Conservation (phyloP, 2,113 vertebrate genomes). For the Caranx melampygus region DNA sequence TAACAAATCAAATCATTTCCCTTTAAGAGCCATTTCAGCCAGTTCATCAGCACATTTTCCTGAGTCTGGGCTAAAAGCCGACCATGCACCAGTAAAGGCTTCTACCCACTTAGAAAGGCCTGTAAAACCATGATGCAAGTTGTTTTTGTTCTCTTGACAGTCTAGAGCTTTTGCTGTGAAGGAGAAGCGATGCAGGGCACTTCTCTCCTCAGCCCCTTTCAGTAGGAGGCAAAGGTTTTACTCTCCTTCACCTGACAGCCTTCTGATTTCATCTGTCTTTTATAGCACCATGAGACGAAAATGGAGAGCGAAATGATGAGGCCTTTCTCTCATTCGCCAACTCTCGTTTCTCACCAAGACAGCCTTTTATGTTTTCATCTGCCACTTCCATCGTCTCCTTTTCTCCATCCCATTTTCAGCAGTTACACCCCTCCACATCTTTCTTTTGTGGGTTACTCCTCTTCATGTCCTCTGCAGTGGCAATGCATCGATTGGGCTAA, state of each 20-base stretch:
- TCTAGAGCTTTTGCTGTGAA: conserved; percentile 54
- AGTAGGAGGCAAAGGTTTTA: conserved; percentile 58
- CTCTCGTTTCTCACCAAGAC: conserved; percentile 39
- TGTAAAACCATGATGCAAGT: conserved; percentile 43
- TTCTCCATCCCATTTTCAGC: conserved; percentile 34
- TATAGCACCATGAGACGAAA: conserved; percentile 32
- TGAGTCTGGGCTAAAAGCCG: conserved; percentile 32
- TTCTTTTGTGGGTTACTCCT: conserved; percentile 14
- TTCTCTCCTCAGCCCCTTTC: conserved; percentile 54
- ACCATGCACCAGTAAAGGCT: conserved; percentile 27
- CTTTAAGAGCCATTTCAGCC: not conserved
- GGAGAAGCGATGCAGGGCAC: conserved; percentile 54
- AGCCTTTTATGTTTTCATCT: conserved; percentile 61
- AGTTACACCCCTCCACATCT: conserved; percentile 32
- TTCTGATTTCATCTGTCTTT: conserved; percentile 64
- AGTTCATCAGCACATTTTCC: conserved; percentile 1
- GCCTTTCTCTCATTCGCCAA: conserved; percentile 40
- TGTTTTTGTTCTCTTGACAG: conserved; percentile 66
- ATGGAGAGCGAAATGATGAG: conserved; percentile 63
- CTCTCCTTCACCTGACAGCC: conserved; percentile 61
- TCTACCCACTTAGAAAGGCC: conserved; percentile 36
- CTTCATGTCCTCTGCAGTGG: conserved; percentile 20
- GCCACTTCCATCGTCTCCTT: conserved; percentile 28
- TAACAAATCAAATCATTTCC: not conserved
- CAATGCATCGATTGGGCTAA: conserved; percentile 35